Percentiles rank a stretch among this genome's conserved stretches.
Evolutionary conservation across 1,140 invertebrate species (phyloP).

Genomic region (Melipona quadrifasciata): DNA sequence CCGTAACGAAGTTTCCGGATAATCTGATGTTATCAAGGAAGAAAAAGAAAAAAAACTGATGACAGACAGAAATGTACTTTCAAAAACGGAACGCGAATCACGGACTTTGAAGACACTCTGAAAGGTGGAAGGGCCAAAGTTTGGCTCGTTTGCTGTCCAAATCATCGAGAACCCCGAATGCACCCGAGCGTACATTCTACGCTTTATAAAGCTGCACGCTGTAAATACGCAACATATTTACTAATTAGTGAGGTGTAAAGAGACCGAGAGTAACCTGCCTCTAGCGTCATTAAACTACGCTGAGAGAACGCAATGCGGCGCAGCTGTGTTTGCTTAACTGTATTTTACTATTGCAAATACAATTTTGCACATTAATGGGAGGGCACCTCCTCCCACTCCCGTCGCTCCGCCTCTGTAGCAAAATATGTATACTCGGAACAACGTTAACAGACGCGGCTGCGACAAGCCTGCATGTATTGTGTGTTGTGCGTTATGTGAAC

Average conservation of each 20-base stretch:
- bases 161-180: background rate
- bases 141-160: background rate
- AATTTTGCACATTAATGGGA: slow-evolving; percentile 35
- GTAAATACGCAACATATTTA: slow-evolving; percentile 48
- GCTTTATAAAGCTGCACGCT: slow-evolving; percentile 12
- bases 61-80: background rate
- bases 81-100: background rate
- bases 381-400: background rate
- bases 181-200: too few relatives aligned
- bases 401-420: background rate
- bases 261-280: slow-evolving; percentile 42
- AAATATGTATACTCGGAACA: background rate
- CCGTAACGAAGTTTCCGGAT: background rate
- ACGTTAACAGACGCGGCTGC: background rate
- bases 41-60: background rate
- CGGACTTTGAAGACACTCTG: background rate
- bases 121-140: background rate
- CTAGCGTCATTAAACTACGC: slow-evolving; percentile 41
- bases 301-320: slow-evolving; percentile 14
- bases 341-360: slow-evolving; percentile 59
- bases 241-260: slow-evolving; percentile 51
- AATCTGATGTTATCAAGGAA: background rate
- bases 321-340: slow-evolving; percentile 43
- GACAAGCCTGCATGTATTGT: background rate
- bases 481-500: background rate